Evolutionary conservation across 37 sponge, comb jelly and placozoan species (phyloP).

Genomic region (Agelas oroides): DNA sequence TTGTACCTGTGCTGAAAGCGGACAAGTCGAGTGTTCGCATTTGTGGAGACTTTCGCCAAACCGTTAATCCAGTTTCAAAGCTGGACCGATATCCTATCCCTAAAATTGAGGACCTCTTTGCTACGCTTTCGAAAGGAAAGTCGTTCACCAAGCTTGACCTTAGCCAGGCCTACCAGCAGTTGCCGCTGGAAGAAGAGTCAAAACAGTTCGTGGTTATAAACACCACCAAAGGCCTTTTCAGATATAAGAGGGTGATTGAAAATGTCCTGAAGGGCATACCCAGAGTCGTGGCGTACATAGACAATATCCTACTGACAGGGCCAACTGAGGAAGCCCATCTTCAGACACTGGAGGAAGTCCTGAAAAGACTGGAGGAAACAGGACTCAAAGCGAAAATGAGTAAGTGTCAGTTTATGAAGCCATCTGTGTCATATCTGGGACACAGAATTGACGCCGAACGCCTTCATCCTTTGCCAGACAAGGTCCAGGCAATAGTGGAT

Average conservation of each 20-base stretch:
- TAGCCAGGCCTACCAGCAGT: too few species aligned
- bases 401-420: constrained; percentile 21
- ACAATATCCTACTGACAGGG: constrained; percentile 27
- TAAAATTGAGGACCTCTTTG: constrained; percentile 11
- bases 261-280: constrained; percentile 44
- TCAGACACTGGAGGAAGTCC: neutral
- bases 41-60: constrained; percentile 4
- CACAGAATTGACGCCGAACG: constrained; percentile 22
- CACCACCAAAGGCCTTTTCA: too few species aligned
- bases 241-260: too few species aligned
- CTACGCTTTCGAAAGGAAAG: neutral
- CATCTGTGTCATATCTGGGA: constrained; percentile 9
- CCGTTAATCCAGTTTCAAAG: constrained; percentile 11
- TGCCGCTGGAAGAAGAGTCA: too few species aligned
- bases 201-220: too few species aligned
- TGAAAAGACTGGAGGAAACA: neutral
- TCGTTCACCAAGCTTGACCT: too few species aligned
- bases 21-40: constrained; percentile 3
- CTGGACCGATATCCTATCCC: neutral
- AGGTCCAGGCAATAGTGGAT: constrained; percentile 20
- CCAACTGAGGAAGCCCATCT: constrained; percentile 6
- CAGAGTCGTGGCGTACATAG: constrained; percentile 1
- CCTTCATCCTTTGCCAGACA: constrained; percentile 13
- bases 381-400: neutral
- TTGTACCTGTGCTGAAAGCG: constrained; percentile 2